Percentiles rank a stretch among this genome's conserved stretches.
Conservation (phyloP, 2,888 invertebrate genomes). For the Microdon myrmicae region DNA sequence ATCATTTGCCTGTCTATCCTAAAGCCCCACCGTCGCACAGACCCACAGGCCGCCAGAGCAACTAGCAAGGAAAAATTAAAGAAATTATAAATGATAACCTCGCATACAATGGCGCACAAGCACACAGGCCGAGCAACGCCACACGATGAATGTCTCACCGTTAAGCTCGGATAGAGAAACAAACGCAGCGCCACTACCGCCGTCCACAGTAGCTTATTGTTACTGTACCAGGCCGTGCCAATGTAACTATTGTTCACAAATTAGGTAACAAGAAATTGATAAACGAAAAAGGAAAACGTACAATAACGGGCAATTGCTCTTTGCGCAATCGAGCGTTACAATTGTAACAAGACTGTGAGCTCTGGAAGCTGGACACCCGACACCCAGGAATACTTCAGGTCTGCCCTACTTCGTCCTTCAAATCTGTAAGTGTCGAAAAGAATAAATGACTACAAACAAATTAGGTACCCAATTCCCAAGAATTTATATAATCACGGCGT, state of each 20-base stretch:
- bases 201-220: conserved; percentile 46
- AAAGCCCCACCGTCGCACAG: too few species aligned
- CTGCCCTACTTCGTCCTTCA: too few species aligned
- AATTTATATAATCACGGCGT: too few species aligned
- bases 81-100: conserved; percentile 50
- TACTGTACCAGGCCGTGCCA: conserved; percentile 52
- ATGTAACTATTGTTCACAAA: conserved; percentile 53
- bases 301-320: conserved; percentile 48
- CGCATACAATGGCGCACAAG: conserved; percentile 9
- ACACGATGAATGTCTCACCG: conserved; percentile 8
- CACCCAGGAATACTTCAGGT: too few species aligned
- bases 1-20: too few species aligned
- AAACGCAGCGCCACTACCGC: conserved; percentile 5
- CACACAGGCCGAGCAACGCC: conserved; percentile 17
- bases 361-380: too few species aligned
- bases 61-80: conserved; percentile 13
- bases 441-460: too few species aligned
- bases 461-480: too few species aligned
- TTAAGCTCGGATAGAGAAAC: conserved; percentile 32
- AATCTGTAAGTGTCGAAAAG: too few species aligned
- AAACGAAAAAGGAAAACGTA: conserved; percentile 37
- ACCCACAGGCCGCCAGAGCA: conserved; percentile 16
- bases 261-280: conserved; percentile 53
- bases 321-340: conserved; percentile 44
- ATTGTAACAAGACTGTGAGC: too few species aligned